phyloP scores from a whole-genome alignment of 1,140 invertebrate species.

The Heliconius nattereri region DNA sequence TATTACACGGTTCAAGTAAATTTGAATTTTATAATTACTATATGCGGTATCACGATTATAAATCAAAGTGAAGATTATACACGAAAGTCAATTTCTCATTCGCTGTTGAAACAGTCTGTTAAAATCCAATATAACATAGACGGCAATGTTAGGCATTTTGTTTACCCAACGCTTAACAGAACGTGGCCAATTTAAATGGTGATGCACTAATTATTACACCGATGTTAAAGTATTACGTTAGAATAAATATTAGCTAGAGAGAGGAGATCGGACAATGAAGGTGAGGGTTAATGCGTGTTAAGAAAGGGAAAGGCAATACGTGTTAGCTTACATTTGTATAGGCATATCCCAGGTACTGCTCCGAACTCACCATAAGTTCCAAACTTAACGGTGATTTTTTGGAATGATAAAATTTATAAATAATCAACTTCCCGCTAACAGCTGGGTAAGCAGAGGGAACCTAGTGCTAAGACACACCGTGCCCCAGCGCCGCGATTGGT shows the following conservation, averaged over 20 bases:
- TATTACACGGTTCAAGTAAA: background rate
- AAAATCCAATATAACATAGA: slow-evolving; percentile 2
- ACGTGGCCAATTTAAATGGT: slow-evolving; percentile 37
- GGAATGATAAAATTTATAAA: no score
- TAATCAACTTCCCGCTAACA: no score
- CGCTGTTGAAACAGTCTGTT: background rate
- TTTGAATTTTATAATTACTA: background rate
- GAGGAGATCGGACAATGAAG: background rate
- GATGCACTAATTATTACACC: slow-evolving; percentile 34
- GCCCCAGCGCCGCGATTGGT: no score
- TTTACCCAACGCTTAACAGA: slow-evolving; percentile 37
- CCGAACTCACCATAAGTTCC: no score
- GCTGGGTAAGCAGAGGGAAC: no score
- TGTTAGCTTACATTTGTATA: no score
- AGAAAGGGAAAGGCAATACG: no score
- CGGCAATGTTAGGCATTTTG: background rate
- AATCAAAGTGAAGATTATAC: background rate
- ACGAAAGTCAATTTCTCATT: slow-evolving; percentile 1
- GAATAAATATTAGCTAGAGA: slow-evolving; percentile 7
- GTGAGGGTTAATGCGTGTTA: background rate
- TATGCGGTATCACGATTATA: background rate
- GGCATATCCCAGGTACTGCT: no score
- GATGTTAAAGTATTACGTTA: slow-evolving; percentile 17
- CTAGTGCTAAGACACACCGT: no score
- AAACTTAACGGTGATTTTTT: no score